Conservation (phyloP, 1,140 invertebrate species). For the silkworm (Bombyx mori) region DNA sequence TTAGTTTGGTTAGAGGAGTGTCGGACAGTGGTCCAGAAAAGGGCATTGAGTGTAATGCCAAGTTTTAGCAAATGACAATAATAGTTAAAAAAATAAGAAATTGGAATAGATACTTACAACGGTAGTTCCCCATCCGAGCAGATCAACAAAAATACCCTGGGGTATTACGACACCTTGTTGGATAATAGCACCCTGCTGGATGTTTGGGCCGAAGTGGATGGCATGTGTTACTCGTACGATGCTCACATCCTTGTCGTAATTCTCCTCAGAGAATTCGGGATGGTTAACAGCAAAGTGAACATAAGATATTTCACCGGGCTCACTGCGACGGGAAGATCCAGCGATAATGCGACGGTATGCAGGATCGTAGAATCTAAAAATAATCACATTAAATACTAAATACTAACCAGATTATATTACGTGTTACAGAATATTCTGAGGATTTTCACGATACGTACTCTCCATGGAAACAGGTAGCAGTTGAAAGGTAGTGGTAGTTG, state of each 20-base stretch:
- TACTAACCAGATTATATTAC: no score
- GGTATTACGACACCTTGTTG: slow-evolving; percentile 21
- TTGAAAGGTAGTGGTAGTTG: slow-evolving; percentile 8
- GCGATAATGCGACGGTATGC: slow-evolving; percentile 5
- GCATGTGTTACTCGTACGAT: slow-evolving; percentile 3
- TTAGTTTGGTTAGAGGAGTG: no score
- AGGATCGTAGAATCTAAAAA: slow-evolving; percentile 8
- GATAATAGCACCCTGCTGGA: slow-evolving; percentile 23
- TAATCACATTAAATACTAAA: no score
- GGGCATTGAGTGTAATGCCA: no score
- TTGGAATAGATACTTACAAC: slow-evolving; percentile 19
- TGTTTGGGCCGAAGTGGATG: slow-evolving; percentile 3
- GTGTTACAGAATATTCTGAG: no score
- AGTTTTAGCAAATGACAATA: no score
- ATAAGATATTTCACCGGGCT: slow-evolving; percentile 4
- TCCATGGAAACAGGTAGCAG: slow-evolving; percentile 10
- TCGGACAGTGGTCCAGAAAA: no score
- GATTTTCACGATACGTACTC: slow-evolving; percentile 4
- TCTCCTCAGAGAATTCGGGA: slow-evolving; percentile 1
- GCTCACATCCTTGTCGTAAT: slow-evolving; percentile 5
- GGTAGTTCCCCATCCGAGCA: slow-evolving; percentile 35
- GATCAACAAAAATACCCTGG: slow-evolving; percentile 17
- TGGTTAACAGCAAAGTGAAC: slow-evolving; percentile 2
- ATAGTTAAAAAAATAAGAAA: no score
- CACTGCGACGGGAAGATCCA: slow-evolving; percentile 1